A percentile compares a stretch with the other conserved stretches of the same genome.
phyloP scores from a whole-genome alignment of 1,140 invertebrate genomes.

The Ctenoplectra terminalis region DNA sequence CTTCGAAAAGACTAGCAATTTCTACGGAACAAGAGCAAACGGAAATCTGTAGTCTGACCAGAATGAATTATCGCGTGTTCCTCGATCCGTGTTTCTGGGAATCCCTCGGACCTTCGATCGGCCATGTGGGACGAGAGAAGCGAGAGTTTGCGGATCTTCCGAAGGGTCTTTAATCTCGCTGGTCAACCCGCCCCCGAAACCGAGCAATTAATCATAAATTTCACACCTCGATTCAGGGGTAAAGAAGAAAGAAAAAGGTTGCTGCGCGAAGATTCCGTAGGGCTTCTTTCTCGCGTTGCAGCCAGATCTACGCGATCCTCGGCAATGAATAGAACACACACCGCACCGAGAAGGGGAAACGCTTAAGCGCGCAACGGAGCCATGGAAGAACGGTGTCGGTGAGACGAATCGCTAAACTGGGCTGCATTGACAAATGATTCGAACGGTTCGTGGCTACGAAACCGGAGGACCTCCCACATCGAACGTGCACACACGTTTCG shows the following conservation, averaged over 20 bases:
- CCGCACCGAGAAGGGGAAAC: neutral
- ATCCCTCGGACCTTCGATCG: conserved; percentile 30
- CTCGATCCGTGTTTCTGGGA: conserved; percentile 42
- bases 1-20: neutral
- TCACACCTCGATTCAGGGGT: conserved; percentile 68
- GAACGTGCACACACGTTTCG: conserved; percentile 30
- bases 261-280: neutral
- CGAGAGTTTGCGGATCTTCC: conserved; percentile 15
- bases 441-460: conserved; percentile 66
- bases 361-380: conserved; percentile 23
- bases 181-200: conserved; percentile 48
- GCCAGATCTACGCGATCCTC: neutral
- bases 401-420: conserved; percentile 79
- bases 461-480: conserved; percentile 77
- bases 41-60: neutral
- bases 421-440: conserved; percentile 81
- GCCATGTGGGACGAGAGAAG: neutral
- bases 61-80: conserved; percentile 34
- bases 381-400: conserved; percentile 64
- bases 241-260: conserved; percentile 30
- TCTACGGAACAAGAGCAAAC: neutral
- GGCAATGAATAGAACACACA: conserved; percentile 48
- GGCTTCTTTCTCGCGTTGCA: conserved; percentile 12
- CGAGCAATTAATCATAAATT: conserved; percentile 76
- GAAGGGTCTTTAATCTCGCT: conserved; percentile 50